Conservation (phyloP, 2,797 vertebrate species). For the Lacerta agilis region DNA sequence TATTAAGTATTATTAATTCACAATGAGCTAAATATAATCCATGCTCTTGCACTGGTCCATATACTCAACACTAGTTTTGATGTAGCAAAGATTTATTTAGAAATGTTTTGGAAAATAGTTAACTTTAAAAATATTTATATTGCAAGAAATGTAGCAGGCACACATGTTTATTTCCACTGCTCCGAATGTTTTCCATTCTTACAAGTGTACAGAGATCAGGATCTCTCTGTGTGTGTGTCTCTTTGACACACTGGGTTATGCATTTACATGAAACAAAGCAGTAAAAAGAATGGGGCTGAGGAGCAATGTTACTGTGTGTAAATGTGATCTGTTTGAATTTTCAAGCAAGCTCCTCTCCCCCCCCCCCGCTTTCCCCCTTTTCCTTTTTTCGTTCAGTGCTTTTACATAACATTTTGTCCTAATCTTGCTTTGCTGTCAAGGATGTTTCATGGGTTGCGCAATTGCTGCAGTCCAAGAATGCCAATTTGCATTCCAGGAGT, state of each 20-base stretch:
- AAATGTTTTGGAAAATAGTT: conserved; percentile 44
- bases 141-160: conserved; percentile 34
- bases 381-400: conserved; percentile 80
- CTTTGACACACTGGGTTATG: conserved; percentile 46
- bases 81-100: neutral
- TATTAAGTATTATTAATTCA: conserved; percentile 39
- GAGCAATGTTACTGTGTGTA: conserved; percentile 76
- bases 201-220: conserved; percentile 21
- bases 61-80: neutral
- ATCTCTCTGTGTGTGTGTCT: neutral
- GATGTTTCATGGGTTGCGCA: conserved; percentile 89
- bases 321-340: conserved; percentile 72
- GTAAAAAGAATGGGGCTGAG: conserved; percentile 59
- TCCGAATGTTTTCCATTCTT: conserved; percentile 48
- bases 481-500: conserved; percentile 95
- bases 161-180: conserved; percentile 53
- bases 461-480: conserved; percentile 87
- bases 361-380: neutral
- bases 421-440: conserved; percentile 86
- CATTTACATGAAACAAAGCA: conserved; percentile 50
- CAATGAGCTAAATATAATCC: conserved; percentile 35
- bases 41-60: conserved; percentile 32
- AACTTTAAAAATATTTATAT: conserved; percentile 52
- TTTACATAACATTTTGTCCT: conserved; percentile 86
- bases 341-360: conserved; percentile 60